Conservation (phyloP, 2,888 invertebrate species). For the Rotaria macrura region DNA sequence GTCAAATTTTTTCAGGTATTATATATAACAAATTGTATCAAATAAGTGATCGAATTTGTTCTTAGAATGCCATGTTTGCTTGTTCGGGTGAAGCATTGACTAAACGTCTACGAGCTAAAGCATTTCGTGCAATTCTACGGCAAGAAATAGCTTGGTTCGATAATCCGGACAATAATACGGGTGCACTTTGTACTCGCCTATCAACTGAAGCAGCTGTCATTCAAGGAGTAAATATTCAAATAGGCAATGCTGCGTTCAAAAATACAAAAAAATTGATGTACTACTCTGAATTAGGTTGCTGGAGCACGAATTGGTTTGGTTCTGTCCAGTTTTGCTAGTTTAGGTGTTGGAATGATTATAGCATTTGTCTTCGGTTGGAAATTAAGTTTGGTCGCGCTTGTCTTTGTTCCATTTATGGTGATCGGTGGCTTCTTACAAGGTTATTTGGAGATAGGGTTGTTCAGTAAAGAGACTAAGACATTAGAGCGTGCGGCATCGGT, state of each 20-base stretch:
- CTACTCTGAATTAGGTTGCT: too few relatives aligned
- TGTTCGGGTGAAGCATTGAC: slow-evolving; percentile 64
- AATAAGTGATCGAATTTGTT: background rate
- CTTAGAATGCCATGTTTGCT: slow-evolving; percentile 24
- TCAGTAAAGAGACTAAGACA: too few relatives aligned
- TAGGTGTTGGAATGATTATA: background rate
- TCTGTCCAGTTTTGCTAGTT: background rate
- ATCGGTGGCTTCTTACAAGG: too few relatives aligned
- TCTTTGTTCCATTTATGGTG: background rate
- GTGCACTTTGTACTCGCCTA: slow-evolving; percentile 45
- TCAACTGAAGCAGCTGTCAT: slow-evolving; percentile 47
- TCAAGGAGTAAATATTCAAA: too few relatives aligned
- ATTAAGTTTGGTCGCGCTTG: background rate
- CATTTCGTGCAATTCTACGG: slow-evolving; percentile 51
- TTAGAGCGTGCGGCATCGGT: too few relatives aligned
- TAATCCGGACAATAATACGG: slow-evolving; percentile 44
- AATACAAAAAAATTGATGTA: too few relatives aligned
- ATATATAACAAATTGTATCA: background rate
- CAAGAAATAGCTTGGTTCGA: slow-evolving; percentile 49
- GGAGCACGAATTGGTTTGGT: too few relatives aligned
- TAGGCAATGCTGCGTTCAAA: too few relatives aligned
- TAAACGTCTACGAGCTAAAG: slow-evolving; percentile 57
- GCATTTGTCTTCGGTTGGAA: background rate
- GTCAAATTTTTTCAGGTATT: background rate
- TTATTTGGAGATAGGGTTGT: too few relatives aligned